Conservation (phyloP, 2,888 invertebrate species). For the Homarus gammarus region DNA sequence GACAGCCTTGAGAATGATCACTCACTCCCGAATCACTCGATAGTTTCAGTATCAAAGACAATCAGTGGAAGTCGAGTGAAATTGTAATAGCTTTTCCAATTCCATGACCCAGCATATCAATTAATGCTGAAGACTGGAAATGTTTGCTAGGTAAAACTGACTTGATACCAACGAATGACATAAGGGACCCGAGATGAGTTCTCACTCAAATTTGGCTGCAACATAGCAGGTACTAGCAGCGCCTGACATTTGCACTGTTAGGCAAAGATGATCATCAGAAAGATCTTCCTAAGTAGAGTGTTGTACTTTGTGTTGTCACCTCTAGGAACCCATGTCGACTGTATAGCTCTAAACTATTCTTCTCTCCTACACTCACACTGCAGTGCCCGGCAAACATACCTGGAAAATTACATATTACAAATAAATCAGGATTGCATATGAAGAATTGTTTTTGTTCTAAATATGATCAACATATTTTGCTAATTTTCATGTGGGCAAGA, state of each 20-base stretch:
- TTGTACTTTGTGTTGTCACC: constrained; percentile 65
- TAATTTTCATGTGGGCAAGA: too few species aligned
- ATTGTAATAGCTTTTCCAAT: too few species aligned
- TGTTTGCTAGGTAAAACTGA: neutral
- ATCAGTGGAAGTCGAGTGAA: neutral
- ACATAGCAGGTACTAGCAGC: constrained; percentile 29
- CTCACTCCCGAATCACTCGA: neutral
- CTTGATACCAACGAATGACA: neutral
- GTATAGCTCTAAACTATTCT: constrained; percentile 65
- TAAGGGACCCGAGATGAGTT: neutral
- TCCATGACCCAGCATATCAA: too few species aligned
- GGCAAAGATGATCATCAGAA: constrained; percentile 54
- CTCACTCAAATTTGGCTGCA: constrained; percentile 3
- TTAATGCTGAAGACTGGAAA: too few species aligned
- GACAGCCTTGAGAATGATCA: constrained; percentile 18
- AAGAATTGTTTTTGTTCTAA: neutral
- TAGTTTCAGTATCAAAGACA: neutral
- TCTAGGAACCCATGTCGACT: constrained; percentile 71
- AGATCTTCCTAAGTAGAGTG: constrained; percentile 62
- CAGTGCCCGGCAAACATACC: constrained; percentile 70
- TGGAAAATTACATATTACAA: constrained; percentile 16
- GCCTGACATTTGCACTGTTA: constrained; percentile 3
- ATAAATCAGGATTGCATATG: neutral
- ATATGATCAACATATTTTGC: too few species aligned
- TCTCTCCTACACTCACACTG: constrained; percentile 70